Evolutionary conservation across 2,888 invertebrate genomes (phyloP), one percentile per base, ranked within the genome.

Genomic region (Augiades crinisus): DNA sequence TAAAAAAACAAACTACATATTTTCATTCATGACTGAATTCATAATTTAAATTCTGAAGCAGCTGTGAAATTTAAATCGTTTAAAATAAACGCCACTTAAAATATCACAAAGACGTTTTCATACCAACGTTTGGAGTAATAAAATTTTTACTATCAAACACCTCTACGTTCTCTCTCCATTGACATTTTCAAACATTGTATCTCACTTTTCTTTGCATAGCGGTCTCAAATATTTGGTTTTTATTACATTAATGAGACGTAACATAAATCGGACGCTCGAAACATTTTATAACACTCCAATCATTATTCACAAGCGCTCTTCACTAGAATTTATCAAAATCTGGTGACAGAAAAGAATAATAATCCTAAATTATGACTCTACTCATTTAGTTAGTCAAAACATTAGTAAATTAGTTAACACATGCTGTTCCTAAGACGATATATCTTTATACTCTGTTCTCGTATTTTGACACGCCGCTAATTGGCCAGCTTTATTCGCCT

Each of bases 381-480:
- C 44, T 44, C 27, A 40, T 47, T 41, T 41, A 7, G 41, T 24
- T 52, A 52, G 52, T 51, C 44, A 47, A 51, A 54, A 56, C 47
- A 56, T 34, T 30, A 34, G 24, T 50, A 47, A 14, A 36, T 47
- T 44, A 21, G 17, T 45, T 45, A 33, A 38, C 33, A 47, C 27
- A 7, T 38, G 45, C 30, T 52, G 12, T 45, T 45, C 45, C 47
- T 51, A 33, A 47, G 10, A n/a, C 37, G 44, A 21, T 44, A 44
- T n/a, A 46, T 38, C 41, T 43, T 45, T 44, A n/a, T n/a, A 47
- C 47, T 41, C 50, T 41, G 50, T 50, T 53, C 47, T 51, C 31
- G 36, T 58, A 45, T 57, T 51, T 60, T 61, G 60, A 57, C 58
- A 50, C 38, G 41, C 52, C 52, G 56, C 54, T 60, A 60, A 60